Conservation (phyloP, 2,888 invertebrate species). For the Tenthredo amoena region DNA sequence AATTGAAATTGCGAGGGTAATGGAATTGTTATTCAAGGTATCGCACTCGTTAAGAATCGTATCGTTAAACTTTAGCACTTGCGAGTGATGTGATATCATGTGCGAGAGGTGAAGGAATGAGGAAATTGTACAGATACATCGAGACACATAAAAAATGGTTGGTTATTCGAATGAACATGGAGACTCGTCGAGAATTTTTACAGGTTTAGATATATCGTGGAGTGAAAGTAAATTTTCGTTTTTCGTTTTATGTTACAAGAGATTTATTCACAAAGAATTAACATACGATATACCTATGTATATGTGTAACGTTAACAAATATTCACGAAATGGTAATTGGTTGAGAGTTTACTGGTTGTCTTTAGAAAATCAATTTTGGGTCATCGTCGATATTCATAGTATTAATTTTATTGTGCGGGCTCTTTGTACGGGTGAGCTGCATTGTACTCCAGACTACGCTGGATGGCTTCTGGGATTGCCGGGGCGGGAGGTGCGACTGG, state of each 20-base stretch:
- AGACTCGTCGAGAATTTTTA: not conserved
- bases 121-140: not conserved
- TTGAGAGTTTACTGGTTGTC: not conserved
- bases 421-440: conserved; percentile 57
- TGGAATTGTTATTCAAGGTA: not conserved
- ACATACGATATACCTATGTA: conserved; percentile 31
- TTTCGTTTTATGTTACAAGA: conserved; percentile 1
- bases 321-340: not conserved
- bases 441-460: conserved; percentile 59
- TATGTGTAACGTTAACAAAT: conserved; percentile 9
- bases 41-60: not conserved
- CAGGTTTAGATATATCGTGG: not conserved
- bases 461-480: conserved; percentile 60
- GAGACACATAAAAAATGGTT: not conserved
- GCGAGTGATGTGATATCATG: not conserved
- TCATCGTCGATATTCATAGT: not conserved
- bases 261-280: conserved; percentile 36
- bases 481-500: conserved; percentile 57
- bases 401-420: not conserved
- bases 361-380: not conserved
- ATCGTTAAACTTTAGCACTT: not conserved
- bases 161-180: not conserved
- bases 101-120: not conserved
- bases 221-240: not conserved
- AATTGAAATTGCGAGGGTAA: not conserved